Evolutionary conservation across 1,140 invertebrate genomes (phyloP), one percentile per base, ranked within the genome.

Genomic region (Holcopasites calliopsidis): DNA sequence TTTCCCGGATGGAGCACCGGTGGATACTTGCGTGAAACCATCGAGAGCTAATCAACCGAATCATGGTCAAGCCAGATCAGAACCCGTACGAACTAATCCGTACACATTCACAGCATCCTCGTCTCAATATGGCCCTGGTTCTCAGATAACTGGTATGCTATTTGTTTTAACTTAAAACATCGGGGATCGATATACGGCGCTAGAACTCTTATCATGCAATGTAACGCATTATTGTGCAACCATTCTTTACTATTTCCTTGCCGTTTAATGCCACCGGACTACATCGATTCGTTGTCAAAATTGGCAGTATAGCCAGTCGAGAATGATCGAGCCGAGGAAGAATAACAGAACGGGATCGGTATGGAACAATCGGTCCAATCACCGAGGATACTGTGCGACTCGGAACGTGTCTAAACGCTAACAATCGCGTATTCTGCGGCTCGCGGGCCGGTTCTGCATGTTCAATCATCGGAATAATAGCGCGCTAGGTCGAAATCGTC

Each of bases 1-100:
- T 38, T 96, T 96, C 83, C 95, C 95, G 0, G 95, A 96, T 81
- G 95, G 95, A 11, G 95, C 94, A 5, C 95, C 95, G 0, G 93
- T 96, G 11, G 95, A 96, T 86, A 94, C 94, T 26, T 96, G 95
- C 85, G 95, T 96, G 0, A 95, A 95, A 83, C 92, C 94, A 26
- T 33, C 23, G 3, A 91, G 93, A 28, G 92, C 94, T 0, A 96
- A 96, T 90, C 94, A 95, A 81, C 95, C 95, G 0, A 94, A 96
- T 88, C 95, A 96, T 79, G 95, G 95, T 35, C 92, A 94, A 77
- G 93, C 94, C 16, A 90, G 93, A 26, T 91, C 95, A 1, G 95
- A 95, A 82, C 91, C 94, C 0, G 82, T 92, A 2, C 87, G 93
- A 1, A 93, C 93, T 0, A 93, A 93, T 80, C 95, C 95, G 16